Conservation (phyloP, 2,113 vertebrate species). For the Peromyscus californicus region DNA sequence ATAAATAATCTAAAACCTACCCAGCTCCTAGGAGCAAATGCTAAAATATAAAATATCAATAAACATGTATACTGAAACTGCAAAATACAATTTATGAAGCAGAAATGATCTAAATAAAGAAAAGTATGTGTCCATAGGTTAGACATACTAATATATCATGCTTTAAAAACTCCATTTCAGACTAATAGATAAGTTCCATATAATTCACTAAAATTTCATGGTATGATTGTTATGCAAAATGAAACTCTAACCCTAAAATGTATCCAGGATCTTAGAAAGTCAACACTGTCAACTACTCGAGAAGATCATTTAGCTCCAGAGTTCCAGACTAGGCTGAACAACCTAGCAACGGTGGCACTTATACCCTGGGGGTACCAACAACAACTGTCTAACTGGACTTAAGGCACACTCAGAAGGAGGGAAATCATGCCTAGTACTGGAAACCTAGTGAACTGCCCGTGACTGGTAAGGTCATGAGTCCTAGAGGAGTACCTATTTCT, state of each 20-base stretch:
- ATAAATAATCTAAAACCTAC: not conserved
- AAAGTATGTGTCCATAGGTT: not conserved
- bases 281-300: not conserved
- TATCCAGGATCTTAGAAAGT: not conserved
- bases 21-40: conserved; percentile 5
- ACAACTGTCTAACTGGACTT: not conserved
- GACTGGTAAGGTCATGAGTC: not conserved
- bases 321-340: not conserved
- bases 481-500: not conserved
- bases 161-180: not conserved
- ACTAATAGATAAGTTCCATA: not conserved
- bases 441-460: not conserved
- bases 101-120: not conserved
- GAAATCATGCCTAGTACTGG: not conserved
- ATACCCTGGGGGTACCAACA: not conserved
- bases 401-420: not conserved
- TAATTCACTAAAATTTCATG: not conserved
- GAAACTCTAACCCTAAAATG: not conserved
- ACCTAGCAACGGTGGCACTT: not conserved
- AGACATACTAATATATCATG: not conserved
- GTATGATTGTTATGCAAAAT: conserved; percentile 10
- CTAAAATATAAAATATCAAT: not conserved
- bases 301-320: not conserved
- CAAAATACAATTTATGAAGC: not conserved
- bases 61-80: conserved; percentile 8